Conservation (phyloP, 1,140 invertebrate genomes). For the Aphidius gifuensis region DNA sequence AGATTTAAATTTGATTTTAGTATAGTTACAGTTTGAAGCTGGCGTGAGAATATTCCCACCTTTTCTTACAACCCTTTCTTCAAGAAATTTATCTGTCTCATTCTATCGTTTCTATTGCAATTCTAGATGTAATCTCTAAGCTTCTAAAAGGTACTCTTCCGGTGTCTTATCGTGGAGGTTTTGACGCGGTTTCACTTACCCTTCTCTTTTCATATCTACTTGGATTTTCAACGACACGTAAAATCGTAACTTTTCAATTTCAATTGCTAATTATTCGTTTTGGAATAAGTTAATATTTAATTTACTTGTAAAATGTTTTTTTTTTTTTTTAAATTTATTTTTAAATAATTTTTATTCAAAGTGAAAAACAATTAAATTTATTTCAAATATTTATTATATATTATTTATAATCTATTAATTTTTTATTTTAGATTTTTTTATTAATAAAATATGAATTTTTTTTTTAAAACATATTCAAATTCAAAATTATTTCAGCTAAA, state of each 20-base stretch:
- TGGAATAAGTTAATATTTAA: background rate
- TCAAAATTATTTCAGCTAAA: too few species aligned
- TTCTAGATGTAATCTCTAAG: constrained; percentile 51
- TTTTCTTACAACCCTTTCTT: constrained; percentile 39
- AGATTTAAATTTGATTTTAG: background rate
- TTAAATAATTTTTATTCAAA: too few species aligned
- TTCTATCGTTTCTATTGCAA: constrained; percentile 21
- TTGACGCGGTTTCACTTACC: constrained; percentile 12
- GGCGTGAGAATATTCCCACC: constrained; percentile 47
- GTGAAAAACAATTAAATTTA: too few species aligned
- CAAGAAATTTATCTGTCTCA: background rate
- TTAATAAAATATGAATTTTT: too few species aligned
- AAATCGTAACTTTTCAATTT: background rate
- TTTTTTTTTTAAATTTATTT: too few species aligned
- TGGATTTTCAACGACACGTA: background rate
- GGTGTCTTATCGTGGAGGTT: constrained; percentile 9
- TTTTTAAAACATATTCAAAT: too few species aligned
- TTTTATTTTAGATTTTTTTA: too few species aligned
- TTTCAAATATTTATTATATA: too few species aligned
- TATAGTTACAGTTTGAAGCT: constrained; percentile 48
- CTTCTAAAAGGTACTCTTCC: constrained; percentile 49
- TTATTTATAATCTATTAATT: too few species aligned
- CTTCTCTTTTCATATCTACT: background rate
- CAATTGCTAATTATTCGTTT: background rate
- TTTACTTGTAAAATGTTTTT: background rate